Percentiles rank a stretch among this genome's conserved stretches.
These are phyloP conservation scores for Drosophila gaucha DNA, from an alignment of 2,888 invertebrate genomes.

Conservation along the genomic window DNA sequence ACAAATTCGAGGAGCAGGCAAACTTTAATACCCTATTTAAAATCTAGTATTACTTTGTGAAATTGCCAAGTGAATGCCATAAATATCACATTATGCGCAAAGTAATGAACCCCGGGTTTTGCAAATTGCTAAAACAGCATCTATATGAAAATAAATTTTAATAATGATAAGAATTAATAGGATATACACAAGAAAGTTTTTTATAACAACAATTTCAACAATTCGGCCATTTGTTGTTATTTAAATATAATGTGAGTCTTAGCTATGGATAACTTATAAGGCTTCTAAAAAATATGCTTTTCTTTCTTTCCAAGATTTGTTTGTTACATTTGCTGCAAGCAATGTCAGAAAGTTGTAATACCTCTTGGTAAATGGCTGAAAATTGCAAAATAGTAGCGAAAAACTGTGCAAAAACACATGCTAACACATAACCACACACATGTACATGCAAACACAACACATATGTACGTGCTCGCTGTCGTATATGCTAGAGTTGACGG, in stretches of 20 bases:
- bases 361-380: slow-evolving; percentile 38
- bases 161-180: background rate
- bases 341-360: slow-evolving; percentile 34
- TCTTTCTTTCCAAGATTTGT: slow-evolving; percentile 8
- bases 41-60: slow-evolving; percentile 16
- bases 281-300: background rate
- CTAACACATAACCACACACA: slow-evolving; percentile 9
- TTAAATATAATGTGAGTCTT: background rate
- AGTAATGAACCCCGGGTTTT: background rate
- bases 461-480: slow-evolving; percentile 7
- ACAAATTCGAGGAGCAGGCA: background rate
- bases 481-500: slow-evolving; percentile 39
- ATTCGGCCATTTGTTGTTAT: background rate
- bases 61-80: background rate
- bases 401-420: slow-evolving; percentile 71
- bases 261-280: background rate
- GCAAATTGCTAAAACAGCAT: background rate
- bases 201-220: background rate
- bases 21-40: slow-evolving; percentile 38
- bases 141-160: background rate
- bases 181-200: background rate
- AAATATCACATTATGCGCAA: background rate
- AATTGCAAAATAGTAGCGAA: slow-evolving; percentile 50
- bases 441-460: background rate
- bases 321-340: slow-evolving; percentile 20